phyloP scores from a whole-genome alignment of 2,888 invertebrate genomes.

The Patella pellucida region DNA sequence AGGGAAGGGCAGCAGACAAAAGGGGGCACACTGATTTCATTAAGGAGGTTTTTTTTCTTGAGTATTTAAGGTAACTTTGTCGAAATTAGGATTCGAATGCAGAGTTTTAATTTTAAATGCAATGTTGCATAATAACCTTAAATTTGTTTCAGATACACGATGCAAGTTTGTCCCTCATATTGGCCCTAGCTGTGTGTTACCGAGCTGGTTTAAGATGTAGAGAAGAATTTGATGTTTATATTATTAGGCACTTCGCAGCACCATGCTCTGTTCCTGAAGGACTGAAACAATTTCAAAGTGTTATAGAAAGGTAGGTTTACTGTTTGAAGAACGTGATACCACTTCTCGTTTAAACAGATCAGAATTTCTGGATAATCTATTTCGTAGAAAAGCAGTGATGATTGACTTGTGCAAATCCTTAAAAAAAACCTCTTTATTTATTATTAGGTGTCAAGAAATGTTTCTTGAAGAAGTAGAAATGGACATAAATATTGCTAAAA shows the following conservation, averaged over 20 bases:
- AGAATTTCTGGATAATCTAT: too few species aligned
- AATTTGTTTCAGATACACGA: conserved; percentile 31
- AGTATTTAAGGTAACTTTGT: too few species aligned
- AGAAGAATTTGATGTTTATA: conserved; percentile 44
- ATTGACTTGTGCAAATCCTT: too few species aligned
- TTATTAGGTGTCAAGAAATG: conserved; percentile 59
- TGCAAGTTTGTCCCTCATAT: conserved; percentile 52
- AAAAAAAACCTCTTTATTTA: not conserved
- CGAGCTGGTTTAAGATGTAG: conserved; percentile 55
- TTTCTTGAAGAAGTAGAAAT: conserved; percentile 57
- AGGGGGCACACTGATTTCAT: too few species aligned
- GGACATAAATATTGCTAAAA: conserved; percentile 62
- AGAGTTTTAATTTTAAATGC: not conserved
- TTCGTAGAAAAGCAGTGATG: too few species aligned
- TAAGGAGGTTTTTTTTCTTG: too few species aligned
- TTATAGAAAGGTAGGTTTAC: conserved; percentile 26
- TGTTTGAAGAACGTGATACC: too few species aligned
- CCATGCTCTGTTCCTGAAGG: conserved; percentile 48
- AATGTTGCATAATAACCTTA: too few species aligned
- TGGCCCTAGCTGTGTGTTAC: conserved; percentile 64
- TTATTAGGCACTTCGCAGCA: conserved; percentile 41
- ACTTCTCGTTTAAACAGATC: too few species aligned
- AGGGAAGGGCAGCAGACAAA: too few species aligned
- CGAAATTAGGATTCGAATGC: too few species aligned
- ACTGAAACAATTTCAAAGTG: conserved; percentile 35